Base-by-base conservation (phyloP, 30 jellyfish, hydroid and myxozoan species). In the Chrysaora quinquecirrha region DNA sequence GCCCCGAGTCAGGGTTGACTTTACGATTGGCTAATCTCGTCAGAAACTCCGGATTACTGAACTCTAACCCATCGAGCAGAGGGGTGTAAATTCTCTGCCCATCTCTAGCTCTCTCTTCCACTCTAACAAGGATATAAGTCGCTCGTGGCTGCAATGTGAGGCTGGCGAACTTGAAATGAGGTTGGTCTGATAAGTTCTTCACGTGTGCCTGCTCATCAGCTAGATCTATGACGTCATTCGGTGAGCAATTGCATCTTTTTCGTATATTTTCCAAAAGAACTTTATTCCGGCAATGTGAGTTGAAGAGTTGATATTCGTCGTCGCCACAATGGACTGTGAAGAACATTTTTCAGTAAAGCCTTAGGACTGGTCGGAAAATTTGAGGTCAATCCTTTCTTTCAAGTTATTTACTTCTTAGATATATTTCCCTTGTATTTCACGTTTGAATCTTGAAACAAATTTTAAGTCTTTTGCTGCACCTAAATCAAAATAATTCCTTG, bases 121-220 rank as follows among this genome's bases (percentile, higher is more conserved):
- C 95, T 80, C 30, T 87, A 47, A 91, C 78, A 3, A 91, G 91
- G 23, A 91, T 75, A 64, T 91, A 91, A 3, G 79, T 48, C 58
- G 78, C 72, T 27, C 98, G 31, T 20, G 91, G 84, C 71, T 78
- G 91, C 18, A 91, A 78, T 0, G 61, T 33, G 29, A 66, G 71
- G 35, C 89, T 76, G 27, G 98, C 98, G 66, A 70, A 91, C 34
- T 65, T 77, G 80, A 56, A 64, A 31, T 35, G 87, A 22, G 98
- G 94, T 43, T 80, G 89, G 28, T 79, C 96, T 19, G 95, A 19
- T 0, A 91, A 71, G 58, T 85, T 85, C 69, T 72, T 93, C 1
- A 91, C 90, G 1, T 48, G 47, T 25, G 96, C 98, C 6, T 85
- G 91, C 74, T 85, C 94, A 34, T 91, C 98, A 38, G 98, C 98